Percentiles rank a stretch among this genome's conserved stretches.
phyloP scores from a whole-genome alignment of 2,113 vertebrate species.

The Pterocles burchelli region DNA sequence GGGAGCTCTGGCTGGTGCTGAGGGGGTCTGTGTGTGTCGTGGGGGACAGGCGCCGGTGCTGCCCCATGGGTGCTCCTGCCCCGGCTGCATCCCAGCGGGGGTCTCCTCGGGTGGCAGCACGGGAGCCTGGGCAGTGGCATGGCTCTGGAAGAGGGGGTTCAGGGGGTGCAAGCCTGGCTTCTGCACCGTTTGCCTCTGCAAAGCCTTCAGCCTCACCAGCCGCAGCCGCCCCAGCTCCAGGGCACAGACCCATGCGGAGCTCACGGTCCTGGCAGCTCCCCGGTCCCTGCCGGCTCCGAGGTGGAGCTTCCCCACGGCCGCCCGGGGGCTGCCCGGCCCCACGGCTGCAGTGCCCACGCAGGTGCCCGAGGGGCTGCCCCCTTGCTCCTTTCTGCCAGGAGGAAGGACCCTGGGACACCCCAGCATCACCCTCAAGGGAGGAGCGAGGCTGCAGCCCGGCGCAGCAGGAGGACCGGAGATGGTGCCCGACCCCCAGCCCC shows the following conservation, averaged over 20 bases:
- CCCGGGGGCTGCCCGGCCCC: background rate
- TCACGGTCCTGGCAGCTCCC: background rate
- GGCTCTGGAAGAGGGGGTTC: background rate
- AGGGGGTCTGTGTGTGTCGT: rapidly evolving
- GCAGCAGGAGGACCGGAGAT: background rate
- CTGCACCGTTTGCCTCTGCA: background rate
- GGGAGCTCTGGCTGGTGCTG: background rate
- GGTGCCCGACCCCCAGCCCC: rapidly evolving
- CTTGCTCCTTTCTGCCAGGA: conserved; percentile 7
- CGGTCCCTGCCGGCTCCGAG: background rate
- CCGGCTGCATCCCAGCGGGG: rapidly evolving
- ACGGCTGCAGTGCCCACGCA: background rate
- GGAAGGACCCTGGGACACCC: background rate
- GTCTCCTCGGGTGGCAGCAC: background rate
- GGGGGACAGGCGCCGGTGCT: background rate
- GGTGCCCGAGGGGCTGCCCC: background rate
- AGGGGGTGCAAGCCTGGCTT: background rate
- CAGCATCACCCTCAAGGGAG: background rate
- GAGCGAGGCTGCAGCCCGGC: background rate
- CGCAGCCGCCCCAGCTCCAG: rapidly evolving
- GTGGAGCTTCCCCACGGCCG: background rate
- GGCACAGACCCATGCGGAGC: background rate
- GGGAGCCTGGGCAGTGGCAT: background rate
- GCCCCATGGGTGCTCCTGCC: background rate
- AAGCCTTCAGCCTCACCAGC: background rate